Evolutionary conservation across 2,113 vertebrate genomes (phyloP).

Genomic region (Blennius ocellaris): DNA sequence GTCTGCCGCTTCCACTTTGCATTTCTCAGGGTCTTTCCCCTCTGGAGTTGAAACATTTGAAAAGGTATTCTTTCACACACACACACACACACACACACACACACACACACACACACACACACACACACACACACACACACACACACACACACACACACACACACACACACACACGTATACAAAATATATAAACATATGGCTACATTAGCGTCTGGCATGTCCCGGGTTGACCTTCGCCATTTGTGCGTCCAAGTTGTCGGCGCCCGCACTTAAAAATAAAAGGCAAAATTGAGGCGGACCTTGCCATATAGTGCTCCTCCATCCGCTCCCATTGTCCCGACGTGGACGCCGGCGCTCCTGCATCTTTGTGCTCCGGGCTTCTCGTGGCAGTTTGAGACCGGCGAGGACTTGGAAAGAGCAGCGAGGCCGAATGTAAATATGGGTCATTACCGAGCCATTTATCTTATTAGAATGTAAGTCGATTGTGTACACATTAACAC

Average conservation of each 20-base stretch:
- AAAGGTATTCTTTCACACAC: too few species aligned
- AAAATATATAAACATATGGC: too few species aligned
- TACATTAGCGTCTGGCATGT: constrained; percentile 1
- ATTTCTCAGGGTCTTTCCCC: too few species aligned
- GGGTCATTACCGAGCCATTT: constrained; percentile 48
- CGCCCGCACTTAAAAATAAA: constrained; percentile 11
- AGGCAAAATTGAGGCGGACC: too few species aligned
- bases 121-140: too few species aligned
- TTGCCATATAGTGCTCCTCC: constrained; percentile 1
- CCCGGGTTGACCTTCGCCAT: constrained; percentile 16
- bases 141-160: too few species aligned
- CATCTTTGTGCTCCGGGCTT: constrained; percentile 29
- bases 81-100: too few species aligned
- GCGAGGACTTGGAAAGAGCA: constrained; percentile 31
- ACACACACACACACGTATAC: too few species aligned
- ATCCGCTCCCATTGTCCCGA: constrained; percentile 29
- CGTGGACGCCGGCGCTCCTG: constrained; percentile 9
- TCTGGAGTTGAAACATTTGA: too few species aligned
- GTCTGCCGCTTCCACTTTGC: too few species aligned
- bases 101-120: too few species aligned
- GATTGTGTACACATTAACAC: neutral
- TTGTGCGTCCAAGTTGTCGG: constrained; percentile 24
- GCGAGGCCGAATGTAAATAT: constrained; percentile 36
- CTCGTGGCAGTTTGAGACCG: constrained; percentile 55
- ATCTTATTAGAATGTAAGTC: constrained; percentile 59